phyloP scores from a whole-genome alignment of 2,888 invertebrate species.

The Cataglyphis rosenhaueri region DNA sequence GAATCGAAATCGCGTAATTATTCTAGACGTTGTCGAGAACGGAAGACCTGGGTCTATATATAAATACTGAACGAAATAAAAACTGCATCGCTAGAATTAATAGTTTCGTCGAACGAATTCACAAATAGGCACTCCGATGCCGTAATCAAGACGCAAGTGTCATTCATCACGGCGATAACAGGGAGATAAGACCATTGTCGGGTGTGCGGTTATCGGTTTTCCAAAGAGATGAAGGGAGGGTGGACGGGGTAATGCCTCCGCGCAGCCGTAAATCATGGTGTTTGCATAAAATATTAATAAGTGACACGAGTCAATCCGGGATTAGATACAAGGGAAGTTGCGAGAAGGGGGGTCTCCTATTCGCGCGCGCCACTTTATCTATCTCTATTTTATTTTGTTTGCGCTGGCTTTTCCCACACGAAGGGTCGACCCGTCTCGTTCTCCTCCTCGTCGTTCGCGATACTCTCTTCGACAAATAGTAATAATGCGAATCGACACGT shows the following conservation, averaged over 20 bases:
- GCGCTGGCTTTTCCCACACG: constrained; percentile 85
- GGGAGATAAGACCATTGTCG: constrained; percentile 73
- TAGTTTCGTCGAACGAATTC: constrained; percentile 59
- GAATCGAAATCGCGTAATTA: not conserved
- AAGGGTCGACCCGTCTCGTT: constrained; percentile 60
- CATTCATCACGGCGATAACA: constrained; percentile 67
- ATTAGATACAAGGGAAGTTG: constrained; percentile 74
- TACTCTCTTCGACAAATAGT: constrained; percentile 83
- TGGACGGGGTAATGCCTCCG: constrained; percentile 71
- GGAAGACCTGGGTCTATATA: no score
- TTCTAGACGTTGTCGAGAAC: not conserved
- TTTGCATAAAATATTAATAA: constrained; percentile 86
- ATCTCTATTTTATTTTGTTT: constrained; percentile 85
- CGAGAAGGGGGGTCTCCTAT: constrained; percentile 24
- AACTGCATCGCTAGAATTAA: constrained; percentile 15
- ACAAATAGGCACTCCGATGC: constrained; percentile 37
- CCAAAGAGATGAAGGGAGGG: constrained; percentile 65
- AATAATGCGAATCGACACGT: constrained; percentile 85
- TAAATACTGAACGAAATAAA: not conserved
- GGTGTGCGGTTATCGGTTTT: constrained; percentile 75
- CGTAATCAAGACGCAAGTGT: constrained; percentile 71
- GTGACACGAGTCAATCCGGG: constrained; percentile 85
- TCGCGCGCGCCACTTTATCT: constrained; percentile 82
- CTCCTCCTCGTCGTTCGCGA: constrained; percentile 65
- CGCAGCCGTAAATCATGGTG: constrained; percentile 83